phyloP scores from a whole-genome alignment of 2,888 invertebrate species.

The Nomada goodeniana region DNA sequence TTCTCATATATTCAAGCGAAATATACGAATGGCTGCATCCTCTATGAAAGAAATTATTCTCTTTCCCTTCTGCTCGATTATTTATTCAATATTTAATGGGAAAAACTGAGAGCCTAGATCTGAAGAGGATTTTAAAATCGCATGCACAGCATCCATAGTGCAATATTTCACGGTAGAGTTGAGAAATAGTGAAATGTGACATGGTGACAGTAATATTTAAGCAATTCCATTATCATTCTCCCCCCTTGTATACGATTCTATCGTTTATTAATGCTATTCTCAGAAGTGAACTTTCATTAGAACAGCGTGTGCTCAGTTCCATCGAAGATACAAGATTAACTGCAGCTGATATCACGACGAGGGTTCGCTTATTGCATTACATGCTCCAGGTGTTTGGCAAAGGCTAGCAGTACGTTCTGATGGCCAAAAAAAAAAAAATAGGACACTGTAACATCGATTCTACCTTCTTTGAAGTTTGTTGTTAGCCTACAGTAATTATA shows the following conservation, averaged over 20 bases:
- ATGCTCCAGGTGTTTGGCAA: constrained; percentile 50
- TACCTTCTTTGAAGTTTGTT: constrained; percentile 6
- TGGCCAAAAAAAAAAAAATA: constrained; percentile 33
- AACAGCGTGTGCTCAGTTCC: constrained; percentile 3
- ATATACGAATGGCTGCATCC: no score
- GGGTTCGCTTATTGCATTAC: constrained; percentile 43
- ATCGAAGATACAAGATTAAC: background rate
- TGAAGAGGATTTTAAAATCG: no score
- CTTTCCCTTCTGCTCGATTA: background rate
- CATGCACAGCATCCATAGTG: no score
- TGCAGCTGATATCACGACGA: constrained; percentile 48
- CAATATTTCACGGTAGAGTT: background rate
- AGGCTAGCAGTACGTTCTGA: constrained; percentile 27
- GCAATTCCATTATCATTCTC: no score
- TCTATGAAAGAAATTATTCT: no score
- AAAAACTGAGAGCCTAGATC: background rate
- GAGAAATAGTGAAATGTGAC: background rate
- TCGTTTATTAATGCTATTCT: background rate
- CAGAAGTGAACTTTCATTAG: background rate
- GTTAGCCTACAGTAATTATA: background rate
- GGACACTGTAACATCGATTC: constrained; percentile 4
- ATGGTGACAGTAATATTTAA: background rate
- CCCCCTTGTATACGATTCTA: no score
- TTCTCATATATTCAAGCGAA: background rate
- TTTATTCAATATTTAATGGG: background rate